These are phyloP conservation scores for Lycocerus yunnanus DNA, from an alignment of 2,888 invertebrate genomes.

Conservation along the genomic window DNA sequence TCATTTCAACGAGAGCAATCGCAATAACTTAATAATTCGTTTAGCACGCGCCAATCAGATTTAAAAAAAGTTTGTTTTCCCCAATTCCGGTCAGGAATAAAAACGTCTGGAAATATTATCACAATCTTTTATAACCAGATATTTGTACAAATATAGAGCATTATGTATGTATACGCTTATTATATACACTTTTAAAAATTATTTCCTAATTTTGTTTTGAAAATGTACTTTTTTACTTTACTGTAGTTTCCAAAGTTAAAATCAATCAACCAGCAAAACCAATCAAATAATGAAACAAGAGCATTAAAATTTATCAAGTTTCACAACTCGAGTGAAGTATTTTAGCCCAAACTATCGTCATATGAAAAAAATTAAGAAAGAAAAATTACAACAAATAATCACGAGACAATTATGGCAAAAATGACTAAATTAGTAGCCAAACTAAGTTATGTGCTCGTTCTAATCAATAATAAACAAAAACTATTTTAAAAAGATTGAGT, in stretches of 20 bases:
- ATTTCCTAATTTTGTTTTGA: background rate
- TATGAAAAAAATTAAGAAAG: background rate
- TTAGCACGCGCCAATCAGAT: background rate
- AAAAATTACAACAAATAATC: slow-evolving; percentile 14
- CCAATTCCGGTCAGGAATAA: slow-evolving; percentile 26
- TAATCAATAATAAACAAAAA: slow-evolving; percentile 3
- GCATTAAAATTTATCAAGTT: background rate
- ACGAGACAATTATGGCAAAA: slow-evolving; percentile 24
- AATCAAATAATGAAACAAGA: background rate
- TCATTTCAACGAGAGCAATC: background rate
- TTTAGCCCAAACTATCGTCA: background rate
- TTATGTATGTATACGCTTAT: slow-evolving; percentile 8
- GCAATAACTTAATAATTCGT: slow-evolving; percentile 11
- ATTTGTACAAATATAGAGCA: background rate
- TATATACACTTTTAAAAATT: slow-evolving; percentile 34
- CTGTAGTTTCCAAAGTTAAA: background rate
- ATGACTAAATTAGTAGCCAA: slow-evolving; percentile 19
- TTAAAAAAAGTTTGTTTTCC: slow-evolving; percentile 12
- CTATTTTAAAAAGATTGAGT: background rate
- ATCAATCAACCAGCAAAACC: background rate
- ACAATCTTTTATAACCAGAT: slow-evolving; percentile 38
- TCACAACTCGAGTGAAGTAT: background rate
- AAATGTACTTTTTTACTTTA: background rate
- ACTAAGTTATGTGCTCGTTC: slow-evolving; percentile 19
- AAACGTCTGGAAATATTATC: slow-evolving; percentile 39